These are phyloP conservation scores for Crematogaster levior DNA, from an alignment of 2,888 invertebrate species.

Conservation along the genomic window DNA sequence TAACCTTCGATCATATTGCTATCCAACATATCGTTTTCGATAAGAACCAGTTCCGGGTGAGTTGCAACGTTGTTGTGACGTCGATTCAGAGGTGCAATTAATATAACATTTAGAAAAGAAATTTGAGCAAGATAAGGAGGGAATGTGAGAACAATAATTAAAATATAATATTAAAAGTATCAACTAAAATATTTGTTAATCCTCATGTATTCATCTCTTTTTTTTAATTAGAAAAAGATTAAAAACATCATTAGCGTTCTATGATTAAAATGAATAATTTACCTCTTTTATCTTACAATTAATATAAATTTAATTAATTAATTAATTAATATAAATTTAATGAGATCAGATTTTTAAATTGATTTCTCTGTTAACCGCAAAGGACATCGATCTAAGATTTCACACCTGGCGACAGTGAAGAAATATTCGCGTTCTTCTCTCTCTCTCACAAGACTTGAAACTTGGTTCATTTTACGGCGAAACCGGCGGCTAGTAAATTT, in stretches of 20 bases:
- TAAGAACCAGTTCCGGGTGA: not conserved
- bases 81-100: not conserved
- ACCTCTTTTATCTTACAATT: not conserved
- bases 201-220: not conserved
- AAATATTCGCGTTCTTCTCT: conserved; percentile 40
- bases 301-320: no score
- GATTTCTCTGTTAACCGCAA: not conserved
- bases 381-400: not conserved
- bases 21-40: conserved; percentile 9
- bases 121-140: not conserved
- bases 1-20: conserved; percentile 6
- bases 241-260: not conserved
- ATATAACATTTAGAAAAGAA: not conserved
- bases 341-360: not conserved
- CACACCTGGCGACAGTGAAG: not conserved
- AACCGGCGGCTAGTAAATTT: conserved; percentile 53
- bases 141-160: no score
- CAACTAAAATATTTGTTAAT: not conserved
- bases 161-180: no score
- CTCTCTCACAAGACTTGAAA: not conserved
- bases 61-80: not conserved
- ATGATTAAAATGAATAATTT: not conserved
- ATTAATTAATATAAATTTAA: not conserved
- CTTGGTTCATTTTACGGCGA: conserved; percentile 33
- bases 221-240: not conserved